A percentile compares a stretch with the other conserved stretches of the same genome.
Evolutionary conservation across 2,888 invertebrate genomes (phyloP).

Genomic region (Acleris sparsana): DNA sequence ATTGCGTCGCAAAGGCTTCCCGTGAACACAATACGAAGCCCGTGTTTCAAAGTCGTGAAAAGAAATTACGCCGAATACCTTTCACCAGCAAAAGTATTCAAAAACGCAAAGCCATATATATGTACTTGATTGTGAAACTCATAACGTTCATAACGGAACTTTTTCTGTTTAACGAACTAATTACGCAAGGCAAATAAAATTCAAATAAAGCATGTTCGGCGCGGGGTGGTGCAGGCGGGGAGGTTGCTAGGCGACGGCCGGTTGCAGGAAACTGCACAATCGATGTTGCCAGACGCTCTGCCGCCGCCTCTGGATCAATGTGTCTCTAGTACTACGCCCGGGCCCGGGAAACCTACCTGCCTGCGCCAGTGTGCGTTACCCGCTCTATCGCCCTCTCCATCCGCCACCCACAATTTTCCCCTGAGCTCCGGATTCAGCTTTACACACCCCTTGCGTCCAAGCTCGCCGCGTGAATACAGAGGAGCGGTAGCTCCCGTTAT

Average conservation of each 20-base stretch:
- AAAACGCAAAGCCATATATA: conserved; percentile 2
- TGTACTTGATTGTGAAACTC: conserved; percentile 14
- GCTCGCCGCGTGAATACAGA: conserved; percentile 40
- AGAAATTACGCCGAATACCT: conserved; percentile 1
- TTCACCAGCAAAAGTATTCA: conserved; percentile 10
- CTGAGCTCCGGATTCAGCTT: conserved; percentile 52
- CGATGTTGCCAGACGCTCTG: conserved; percentile 80
- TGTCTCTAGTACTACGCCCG: conserved; percentile 83
- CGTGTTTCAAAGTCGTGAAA: not conserved
- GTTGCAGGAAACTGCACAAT: conserved; percentile 84
- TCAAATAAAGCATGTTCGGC: conserved; percentile 63
- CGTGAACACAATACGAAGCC: too few relatives aligned
- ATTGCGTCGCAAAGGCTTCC: too few relatives aligned
- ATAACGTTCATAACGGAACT: conserved; percentile 28
- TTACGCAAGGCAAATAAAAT: conserved; percentile 49
- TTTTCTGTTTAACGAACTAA: conserved; percentile 38
- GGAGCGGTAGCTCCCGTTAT: conserved; percentile 54
- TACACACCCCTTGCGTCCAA: conserved; percentile 40
- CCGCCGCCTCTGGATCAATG: conserved; percentile 78
- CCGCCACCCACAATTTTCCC: conserved; percentile 47
- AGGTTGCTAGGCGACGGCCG: conserved; percentile 70
- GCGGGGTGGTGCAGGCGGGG: conserved; percentile 65
- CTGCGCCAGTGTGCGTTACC: conserved; percentile 55
- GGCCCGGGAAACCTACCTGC: conserved; percentile 73
- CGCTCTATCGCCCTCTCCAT: conserved; percentile 49